Conservation (phyloP, 2,888 invertebrate genomes). For the Ctenicera cuprea region DNA sequence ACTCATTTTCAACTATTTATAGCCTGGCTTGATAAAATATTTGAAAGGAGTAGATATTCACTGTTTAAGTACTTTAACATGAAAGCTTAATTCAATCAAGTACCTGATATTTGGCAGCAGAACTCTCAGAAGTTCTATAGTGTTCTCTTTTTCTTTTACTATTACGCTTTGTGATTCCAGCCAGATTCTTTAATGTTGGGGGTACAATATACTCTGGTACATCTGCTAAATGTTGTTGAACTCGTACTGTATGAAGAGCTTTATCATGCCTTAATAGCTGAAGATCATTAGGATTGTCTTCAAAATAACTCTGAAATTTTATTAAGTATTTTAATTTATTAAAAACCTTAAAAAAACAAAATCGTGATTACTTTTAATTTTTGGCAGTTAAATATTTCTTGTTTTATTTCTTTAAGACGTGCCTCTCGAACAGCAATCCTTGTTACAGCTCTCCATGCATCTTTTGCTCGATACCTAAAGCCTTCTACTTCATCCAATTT, state of each 20-base stretch:
- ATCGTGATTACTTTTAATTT: conserved; percentile 83
- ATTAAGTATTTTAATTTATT: conserved; percentile 34
- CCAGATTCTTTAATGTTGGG: conserved; percentile 81
- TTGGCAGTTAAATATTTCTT: conserved; percentile 93
- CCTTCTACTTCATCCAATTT: conserved; percentile 97
- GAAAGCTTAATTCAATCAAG: background rate
- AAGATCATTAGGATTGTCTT: conserved; percentile 92
- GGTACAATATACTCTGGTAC: conserved; percentile 96
- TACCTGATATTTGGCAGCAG: conserved; percentile 62
- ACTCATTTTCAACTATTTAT: no score
- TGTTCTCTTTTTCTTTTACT: conserved; percentile 61
- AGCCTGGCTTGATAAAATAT: no score
- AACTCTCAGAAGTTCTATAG: conserved; percentile 60
- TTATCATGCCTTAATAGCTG: conserved; percentile 90
- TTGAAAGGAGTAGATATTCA: no score
- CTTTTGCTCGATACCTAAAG: conserved; percentile 94
- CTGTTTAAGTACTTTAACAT: no score
- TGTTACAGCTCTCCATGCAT: conserved; percentile 97
- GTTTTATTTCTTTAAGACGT: conserved; percentile 94
- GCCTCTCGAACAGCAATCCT: conserved; percentile 95
- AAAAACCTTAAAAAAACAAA: background rate
- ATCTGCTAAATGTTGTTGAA: conserved; percentile 90
- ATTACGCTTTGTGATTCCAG: conserved; percentile 70
- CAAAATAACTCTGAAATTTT: conserved; percentile 85
- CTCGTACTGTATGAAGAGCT: conserved; percentile 88